phyloP scores from a whole-genome alignment of 1,140 invertebrate species.

The Lanistes nyassanus region DNA sequence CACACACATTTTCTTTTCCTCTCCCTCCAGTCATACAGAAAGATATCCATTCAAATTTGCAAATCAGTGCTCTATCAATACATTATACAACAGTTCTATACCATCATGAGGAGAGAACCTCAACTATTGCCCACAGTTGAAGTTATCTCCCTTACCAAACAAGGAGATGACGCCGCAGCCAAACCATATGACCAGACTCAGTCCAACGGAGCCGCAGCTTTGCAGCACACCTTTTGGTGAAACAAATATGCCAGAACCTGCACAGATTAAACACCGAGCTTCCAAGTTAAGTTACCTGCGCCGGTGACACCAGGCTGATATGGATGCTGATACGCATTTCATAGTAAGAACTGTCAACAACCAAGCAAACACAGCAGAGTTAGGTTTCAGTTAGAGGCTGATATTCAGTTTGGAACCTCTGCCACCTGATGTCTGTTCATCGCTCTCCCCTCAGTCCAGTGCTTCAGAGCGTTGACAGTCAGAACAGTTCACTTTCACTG shows the following conservation, averaged over 20 bases:
- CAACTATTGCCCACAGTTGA: not conserved
- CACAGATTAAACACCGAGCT: too few species aligned
- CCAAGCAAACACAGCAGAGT: not conserved
- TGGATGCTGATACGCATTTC: too few species aligned
- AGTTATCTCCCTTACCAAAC: conserved; percentile 49
- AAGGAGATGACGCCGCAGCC: conserved; percentile 58
- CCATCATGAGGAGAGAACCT: not conserved
- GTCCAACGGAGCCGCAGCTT: conserved; percentile 83
- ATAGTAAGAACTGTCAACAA: too few species aligned
- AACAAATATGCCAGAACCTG: conserved; percentile 91
- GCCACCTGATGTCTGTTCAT: too few species aligned
- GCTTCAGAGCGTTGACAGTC: too few species aligned
- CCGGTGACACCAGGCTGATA: too few species aligned
- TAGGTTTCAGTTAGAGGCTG: not conserved
- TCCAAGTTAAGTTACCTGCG: too few species aligned
- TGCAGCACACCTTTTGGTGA: conserved; percentile 89
- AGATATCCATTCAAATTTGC: not conserved
- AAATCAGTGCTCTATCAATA: too few species aligned
- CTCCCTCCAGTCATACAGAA: not conserved
- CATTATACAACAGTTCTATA: too few species aligned
- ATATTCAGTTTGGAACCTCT: not conserved
- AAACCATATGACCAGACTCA: conserved; percentile 85
- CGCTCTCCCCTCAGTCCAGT: too few species aligned
- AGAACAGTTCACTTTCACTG: too few species aligned
- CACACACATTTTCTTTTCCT: not conserved